Percentiles rank a stretch among this genome's conserved stretches.
Evolutionary conservation across 1,140 invertebrate genomes (phyloP).

Genomic region (Marisa cornuarietis): DNA sequence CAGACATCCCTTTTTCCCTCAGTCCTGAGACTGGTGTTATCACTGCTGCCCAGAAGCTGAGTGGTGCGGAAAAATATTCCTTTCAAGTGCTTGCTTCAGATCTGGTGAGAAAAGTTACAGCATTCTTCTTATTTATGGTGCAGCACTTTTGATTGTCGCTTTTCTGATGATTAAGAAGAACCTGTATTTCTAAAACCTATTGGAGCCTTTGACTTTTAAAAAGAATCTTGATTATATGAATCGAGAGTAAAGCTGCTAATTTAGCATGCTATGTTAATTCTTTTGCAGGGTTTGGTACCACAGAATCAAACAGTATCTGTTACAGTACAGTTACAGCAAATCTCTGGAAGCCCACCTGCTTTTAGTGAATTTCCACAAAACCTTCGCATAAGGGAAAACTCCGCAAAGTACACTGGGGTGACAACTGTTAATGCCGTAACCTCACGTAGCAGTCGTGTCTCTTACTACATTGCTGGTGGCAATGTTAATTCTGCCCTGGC

Average conservation of each 20-base stretch:
- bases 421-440: conserved; percentile 64
- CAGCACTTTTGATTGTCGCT: neutral
- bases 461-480: conserved; percentile 88
- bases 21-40: conserved; percentile 65
- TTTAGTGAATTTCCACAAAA: conserved; percentile 35
- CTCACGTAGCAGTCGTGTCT: conserved; percentile 74
- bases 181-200: too few species aligned
- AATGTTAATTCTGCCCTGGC: conserved; percentile 86
- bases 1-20: conserved; percentile 68
- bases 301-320: conserved; percentile 39
- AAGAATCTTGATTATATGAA: neutral
- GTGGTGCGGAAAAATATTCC: conserved; percentile 24
- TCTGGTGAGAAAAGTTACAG: conserved; percentile 46
- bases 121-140: neutral
- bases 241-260: neutral
- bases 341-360: conserved; percentile 23
- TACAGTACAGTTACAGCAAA: conserved; percentile 31
- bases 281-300: conserved; percentile 38
- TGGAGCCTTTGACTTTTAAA: too few species aligned
- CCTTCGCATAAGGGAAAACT: conserved; percentile 42
- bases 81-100: conserved; percentile 81
- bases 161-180: neutral
- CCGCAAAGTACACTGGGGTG: conserved; percentile 56
- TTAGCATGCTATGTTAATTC: conserved; percentile 1
- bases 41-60: conserved; percentile 52